Conservation (phyloP, 2,888 invertebrate species). For the Digitonthophagus gazella region DNA sequence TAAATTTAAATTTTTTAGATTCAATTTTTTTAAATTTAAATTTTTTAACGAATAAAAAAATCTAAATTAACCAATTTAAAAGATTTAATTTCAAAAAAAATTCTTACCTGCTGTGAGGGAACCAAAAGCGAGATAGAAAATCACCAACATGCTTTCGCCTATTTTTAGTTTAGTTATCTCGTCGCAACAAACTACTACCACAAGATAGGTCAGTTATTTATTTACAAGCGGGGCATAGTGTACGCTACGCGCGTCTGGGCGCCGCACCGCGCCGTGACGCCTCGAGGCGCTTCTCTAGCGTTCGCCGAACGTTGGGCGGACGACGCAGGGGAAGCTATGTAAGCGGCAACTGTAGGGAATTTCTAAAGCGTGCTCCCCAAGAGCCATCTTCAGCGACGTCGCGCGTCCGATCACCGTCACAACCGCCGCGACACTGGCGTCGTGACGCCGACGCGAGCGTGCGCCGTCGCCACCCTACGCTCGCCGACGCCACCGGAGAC, state of each 20-base stretch:
- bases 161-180: not conserved
- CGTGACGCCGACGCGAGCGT: slow-evolving; percentile 23
- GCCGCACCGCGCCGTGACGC: too few species aligned
- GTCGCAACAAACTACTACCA: not conserved
- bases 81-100: not conserved
- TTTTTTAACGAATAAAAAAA: not conserved
- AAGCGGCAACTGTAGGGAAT: not conserved
- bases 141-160: not conserved
- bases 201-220: not conserved
- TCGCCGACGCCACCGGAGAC: slow-evolving; percentile 18
- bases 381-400: not conserved
- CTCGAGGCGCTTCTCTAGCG: not conserved
- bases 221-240: not conserved
- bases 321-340: not conserved
- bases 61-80: too few species aligned
- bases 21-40: not conserved
- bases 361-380: not conserved
- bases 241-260: not conserved
- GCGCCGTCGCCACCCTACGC: slow-evolving; percentile 23
- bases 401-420: not conserved
- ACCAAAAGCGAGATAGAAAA: not conserved
- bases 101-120: not conserved
- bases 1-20: too few species aligned
- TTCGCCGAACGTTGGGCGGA: too few species aligned
- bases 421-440: slow-evolving; percentile 16